Conservation (phyloP, 2,113 vertebrate genomes). For the Leucoraja erinaceus region DNA sequence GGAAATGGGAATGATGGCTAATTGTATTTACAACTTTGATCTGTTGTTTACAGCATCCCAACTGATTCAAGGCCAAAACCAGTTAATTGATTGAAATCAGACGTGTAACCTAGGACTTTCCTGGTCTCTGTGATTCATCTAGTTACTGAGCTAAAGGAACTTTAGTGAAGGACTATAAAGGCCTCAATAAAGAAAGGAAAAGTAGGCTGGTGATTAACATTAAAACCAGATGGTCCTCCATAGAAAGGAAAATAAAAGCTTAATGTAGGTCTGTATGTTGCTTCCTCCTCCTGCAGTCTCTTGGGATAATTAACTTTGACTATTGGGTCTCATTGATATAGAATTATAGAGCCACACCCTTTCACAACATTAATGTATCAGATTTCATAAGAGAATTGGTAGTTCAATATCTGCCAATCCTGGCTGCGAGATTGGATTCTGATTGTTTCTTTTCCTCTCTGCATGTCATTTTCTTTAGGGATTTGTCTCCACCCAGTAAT, state of each 20-base stretch:
- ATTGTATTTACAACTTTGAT: not conserved
- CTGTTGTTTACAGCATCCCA: not conserved
- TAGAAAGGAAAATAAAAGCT: too few species aligned
- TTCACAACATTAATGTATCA: not conserved
- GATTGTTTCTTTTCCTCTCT: not conserved
- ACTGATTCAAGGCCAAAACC: not conserved
- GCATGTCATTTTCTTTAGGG: not conserved
- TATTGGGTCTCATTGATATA: not conserved
- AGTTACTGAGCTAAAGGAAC: not conserved
- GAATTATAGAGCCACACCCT: not conserved
- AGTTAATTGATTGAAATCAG: not conserved
- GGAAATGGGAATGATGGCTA: not conserved
- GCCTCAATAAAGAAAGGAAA: too few species aligned
- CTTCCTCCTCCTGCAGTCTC: too few species aligned
- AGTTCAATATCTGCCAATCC: not conserved
- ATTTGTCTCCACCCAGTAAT: not conserved
- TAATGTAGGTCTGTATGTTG: not conserved
- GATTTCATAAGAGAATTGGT: not conserved
- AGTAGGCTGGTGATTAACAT: too few species aligned
- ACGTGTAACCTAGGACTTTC: not conserved
- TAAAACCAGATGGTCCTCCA: too few species aligned
- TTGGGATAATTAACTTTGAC: not conserved
- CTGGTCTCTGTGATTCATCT: not conserved
- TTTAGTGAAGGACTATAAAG: not conserved
- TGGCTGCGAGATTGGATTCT: not conserved